Evolutionary conservation across 2,113 vertebrate species (phyloP).

Genomic region (Myiozetetes cayanensis): DNA sequence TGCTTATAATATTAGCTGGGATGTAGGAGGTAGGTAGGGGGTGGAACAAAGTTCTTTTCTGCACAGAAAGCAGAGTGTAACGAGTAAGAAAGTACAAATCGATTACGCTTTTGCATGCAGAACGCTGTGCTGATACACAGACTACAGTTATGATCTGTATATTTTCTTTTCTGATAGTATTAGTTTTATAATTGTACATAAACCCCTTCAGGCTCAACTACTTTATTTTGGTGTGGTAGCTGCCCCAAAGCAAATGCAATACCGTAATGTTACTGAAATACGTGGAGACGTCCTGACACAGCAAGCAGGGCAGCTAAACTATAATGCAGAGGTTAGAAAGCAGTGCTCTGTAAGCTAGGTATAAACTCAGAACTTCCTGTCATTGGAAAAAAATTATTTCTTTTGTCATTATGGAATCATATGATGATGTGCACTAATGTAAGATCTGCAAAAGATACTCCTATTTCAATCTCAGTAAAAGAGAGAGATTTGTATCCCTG

Average conservation of each 20-base stretch:
- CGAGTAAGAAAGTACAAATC: conserved; percentile 6
- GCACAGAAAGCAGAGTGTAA: neutral
- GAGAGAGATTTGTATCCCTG: neutral
- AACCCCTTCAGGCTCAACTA: neutral
- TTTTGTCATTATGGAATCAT: neutral
- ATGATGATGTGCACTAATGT: neutral
- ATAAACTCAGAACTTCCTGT: neutral
- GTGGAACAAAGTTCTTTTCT: conserved; percentile 52
- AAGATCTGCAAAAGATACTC: neutral
- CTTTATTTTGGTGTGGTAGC: neutral
- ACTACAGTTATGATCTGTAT: neutral
- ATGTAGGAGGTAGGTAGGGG: conserved; percentile 61
- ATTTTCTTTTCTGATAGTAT: neutral
- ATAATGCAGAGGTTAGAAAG: neutral
- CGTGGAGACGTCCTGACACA: neutral
- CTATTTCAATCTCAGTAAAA: neutral
- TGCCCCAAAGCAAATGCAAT: neutral
- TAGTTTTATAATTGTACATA: neutral
- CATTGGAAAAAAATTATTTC: neutral
- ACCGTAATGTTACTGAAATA: neutral
- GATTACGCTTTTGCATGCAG: neutral
- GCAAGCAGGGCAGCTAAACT: neutral
- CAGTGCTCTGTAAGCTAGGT: neutral
- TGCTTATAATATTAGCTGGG: conserved; percentile 65
- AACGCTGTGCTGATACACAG: neutral